A percentile compares a stretch with the other conserved stretches of the same genome.
These are phyloP conservation scores for Myotis myotis DNA, from an alignment of 2,797 vertebrate genomes.

Conservation along the genomic window DNA sequence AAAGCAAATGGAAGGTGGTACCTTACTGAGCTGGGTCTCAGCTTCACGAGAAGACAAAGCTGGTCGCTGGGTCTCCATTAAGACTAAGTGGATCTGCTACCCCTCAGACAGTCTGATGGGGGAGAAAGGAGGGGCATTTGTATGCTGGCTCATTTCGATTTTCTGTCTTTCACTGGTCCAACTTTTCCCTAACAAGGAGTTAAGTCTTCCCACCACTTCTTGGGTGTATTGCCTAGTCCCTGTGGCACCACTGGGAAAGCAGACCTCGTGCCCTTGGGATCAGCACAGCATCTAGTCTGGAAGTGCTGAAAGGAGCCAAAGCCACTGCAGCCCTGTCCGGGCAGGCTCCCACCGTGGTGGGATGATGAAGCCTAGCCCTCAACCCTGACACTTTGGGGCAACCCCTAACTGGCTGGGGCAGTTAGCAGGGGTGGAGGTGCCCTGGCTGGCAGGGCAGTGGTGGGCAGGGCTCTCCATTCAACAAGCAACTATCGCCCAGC, in stretches of 20 bases:
- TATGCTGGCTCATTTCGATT: neutral
- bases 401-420: too few relatives aligned
- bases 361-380: neutral
- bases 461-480: neutral
- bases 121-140: neutral
- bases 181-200: neutral
- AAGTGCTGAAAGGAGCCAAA: neutral
- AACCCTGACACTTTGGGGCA: too few relatives aligned
- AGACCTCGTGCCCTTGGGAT: fast-evolving
- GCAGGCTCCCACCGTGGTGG: neutral
- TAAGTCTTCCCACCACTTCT: neutral
- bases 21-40: neutral
- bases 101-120: neutral
- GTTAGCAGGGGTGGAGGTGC: neutral
- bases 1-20: neutral
- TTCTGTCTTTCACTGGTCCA: neutral
- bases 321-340: neutral
- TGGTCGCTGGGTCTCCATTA: neutral
- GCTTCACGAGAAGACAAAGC: neutral
- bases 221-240: neutral
- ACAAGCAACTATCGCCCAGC: neutral
- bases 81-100: neutral
- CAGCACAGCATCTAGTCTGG: neutral
- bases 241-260: neutral
- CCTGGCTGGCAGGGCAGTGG: neutral